phyloP scores from a whole-genome alignment of 30 jellyfish, hydroid and myxozoan genomes.

The Mastigias papua region DNA sequence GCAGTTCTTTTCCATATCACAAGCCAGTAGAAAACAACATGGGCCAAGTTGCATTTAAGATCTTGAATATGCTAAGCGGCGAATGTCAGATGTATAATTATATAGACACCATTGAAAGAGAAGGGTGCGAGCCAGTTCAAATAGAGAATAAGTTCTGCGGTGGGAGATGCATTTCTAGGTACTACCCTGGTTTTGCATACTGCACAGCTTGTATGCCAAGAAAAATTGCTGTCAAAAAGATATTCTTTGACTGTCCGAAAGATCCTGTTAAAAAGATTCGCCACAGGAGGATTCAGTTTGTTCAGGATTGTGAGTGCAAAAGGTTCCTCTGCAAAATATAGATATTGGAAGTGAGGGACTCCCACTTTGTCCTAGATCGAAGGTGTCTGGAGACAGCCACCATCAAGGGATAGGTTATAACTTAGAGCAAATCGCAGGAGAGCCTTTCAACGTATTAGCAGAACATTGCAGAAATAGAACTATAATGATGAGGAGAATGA shows the following conservation, averaged over 20 bases:
- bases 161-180: constrained; percentile 61
- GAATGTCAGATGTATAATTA: constrained; percentile 62
- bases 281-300: constrained; percentile 53
- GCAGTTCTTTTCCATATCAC: constrained; percentile 6
- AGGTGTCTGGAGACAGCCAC: too few relatives aligned
- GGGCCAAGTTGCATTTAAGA: constrained; percentile 29
- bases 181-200: constrained; percentile 55
- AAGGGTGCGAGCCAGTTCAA: constrained; percentile 78
- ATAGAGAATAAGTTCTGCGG: constrained; percentile 72
- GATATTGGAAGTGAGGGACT: neutral
- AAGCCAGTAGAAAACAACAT: constrained; percentile 24
- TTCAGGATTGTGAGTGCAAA: constrained; percentile 58
- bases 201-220: constrained; percentile 82
- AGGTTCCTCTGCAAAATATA: constrained; percentile 43
- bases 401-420: too few relatives aligned
- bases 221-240: constrained; percentile 32
- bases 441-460: too few relatives aligned
- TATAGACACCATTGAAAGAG: constrained; percentile 44
- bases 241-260: constrained; percentile 55
- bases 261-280: constrained; percentile 70
- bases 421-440: too few relatives aligned
- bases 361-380: too few relatives aligned
- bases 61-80: constrained; percentile 45
- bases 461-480: too few relatives aligned
- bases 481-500: too few relatives aligned